Evolutionary conservation across 2,113 vertebrate species (phyloP).

Genomic region (Pagrus major): DNA sequence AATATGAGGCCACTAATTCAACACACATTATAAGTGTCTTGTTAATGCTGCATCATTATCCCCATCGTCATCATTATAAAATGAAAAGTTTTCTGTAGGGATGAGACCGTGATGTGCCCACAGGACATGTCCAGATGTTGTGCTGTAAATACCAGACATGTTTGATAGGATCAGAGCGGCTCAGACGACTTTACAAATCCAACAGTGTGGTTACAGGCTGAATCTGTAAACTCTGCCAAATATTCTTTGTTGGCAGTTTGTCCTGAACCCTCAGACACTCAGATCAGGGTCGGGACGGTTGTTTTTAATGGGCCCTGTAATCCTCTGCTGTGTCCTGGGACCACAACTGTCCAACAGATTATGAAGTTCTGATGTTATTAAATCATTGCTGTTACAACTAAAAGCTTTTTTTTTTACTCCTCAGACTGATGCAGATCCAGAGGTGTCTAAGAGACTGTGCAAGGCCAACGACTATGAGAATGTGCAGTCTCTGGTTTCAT

Average conservation of each 20-base stretch:
- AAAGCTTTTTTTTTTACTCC: slow-evolving; percentile 18
- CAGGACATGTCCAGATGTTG: slow-evolving; percentile 41
- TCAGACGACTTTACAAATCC: slow-evolving; percentile 54
- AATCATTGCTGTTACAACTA: background rate
- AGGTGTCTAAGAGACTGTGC: slow-evolving; percentile 98
- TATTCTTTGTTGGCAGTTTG: slow-evolving; percentile 41
- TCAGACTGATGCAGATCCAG: slow-evolving; percentile 98
- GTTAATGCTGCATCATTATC: background rate
- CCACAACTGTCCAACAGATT: background rate
- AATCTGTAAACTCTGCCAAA: slow-evolving; percentile 49
- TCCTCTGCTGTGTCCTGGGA: background rate
- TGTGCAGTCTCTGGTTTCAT: slow-evolving; percentile 92
- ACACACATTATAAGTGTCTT: background rate
- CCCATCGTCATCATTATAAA: background rate
- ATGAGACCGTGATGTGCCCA: slow-evolving; percentile 17
- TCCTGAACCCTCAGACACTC: background rate
- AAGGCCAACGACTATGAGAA: slow-evolving; percentile 92
- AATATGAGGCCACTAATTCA: background rate
- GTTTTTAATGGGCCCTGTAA: slow-evolving; percentile 14
- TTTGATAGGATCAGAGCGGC: slow-evolving; percentile 68
- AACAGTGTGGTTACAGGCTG: slow-evolving; percentile 30
- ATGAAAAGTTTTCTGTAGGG: slow-evolving; percentile 21
- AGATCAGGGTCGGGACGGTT: slow-evolving; percentile 8
- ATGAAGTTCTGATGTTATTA: background rate
- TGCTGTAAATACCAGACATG: slow-evolving; percentile 53